phyloP scores from a whole-genome alignment of 2,888 invertebrate genomes.

The Leptinotarsa tumamoca region DNA sequence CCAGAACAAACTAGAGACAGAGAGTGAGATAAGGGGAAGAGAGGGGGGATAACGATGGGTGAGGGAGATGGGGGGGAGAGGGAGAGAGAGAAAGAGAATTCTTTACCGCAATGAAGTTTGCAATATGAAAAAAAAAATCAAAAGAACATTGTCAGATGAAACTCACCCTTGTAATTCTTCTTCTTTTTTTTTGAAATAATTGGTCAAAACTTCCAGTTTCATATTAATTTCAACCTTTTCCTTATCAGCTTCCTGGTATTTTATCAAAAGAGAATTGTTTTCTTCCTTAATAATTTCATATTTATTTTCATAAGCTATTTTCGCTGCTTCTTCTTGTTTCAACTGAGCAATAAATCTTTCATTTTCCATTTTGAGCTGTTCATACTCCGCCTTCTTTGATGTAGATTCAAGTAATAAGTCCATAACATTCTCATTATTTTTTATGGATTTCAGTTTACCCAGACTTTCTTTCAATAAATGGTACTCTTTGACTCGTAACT shows the following conservation, averaged over 20 bases:
- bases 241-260: constrained; percentile 75
- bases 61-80: too few species aligned
- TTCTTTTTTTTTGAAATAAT: constrained; percentile 92
- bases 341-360: constrained; percentile 64
- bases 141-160: background rate
- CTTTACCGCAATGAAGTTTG: too few species aligned
- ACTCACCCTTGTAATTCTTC: constrained; percentile 86
- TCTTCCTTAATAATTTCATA: constrained; percentile 67
- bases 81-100: too few species aligned
- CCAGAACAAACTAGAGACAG: too few species aligned
- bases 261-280: constrained; percentile 69
- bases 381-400: constrained; percentile 72
- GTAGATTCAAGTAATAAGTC: constrained; percentile 68
- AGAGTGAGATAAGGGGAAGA: too few species aligned
- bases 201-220: constrained; percentile 85
- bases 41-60: too few species aligned
- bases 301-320: constrained; percentile 66
- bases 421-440: constrained; percentile 61
- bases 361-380: constrained; percentile 70
- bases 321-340: constrained; percentile 66
- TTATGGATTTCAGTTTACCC: constrained; percentile 64
- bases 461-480: constrained; percentile 68
- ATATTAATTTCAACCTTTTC: constrained; percentile 84
- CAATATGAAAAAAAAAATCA: background rate
- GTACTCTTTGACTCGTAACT: constrained; percentile 64